Evolutionary conservation across 2,888 invertebrate genomes (phyloP).

Genomic region (Dolichomitus sp.): DNA sequence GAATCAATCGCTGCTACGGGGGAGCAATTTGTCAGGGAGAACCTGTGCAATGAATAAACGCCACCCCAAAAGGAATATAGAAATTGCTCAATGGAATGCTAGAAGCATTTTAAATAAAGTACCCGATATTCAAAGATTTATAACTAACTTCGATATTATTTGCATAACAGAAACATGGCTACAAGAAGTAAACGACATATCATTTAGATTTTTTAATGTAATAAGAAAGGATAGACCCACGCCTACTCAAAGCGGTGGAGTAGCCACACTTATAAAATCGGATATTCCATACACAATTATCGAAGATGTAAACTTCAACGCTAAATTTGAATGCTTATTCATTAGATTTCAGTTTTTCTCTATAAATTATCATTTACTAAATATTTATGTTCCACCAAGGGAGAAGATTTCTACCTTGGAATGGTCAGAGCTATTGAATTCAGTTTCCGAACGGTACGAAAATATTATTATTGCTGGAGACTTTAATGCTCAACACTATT

Average conservation of each 20-base stretch:
- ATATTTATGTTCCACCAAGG: background rate
- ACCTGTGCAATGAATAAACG: background rate
- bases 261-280: background rate
- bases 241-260: background rate
- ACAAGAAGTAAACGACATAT: too few species aligned
- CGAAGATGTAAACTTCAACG: background rate
- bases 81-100: conserved; percentile 5
- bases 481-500: background rate
- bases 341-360: conserved; percentile 3
- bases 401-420: background rate
- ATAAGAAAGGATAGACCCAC: conserved; percentile 1
- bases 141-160: too few species aligned
- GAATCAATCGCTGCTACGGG: background rate
- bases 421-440: background rate
- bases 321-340: conserved; percentile 11
- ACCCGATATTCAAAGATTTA: background rate
- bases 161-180: too few species aligned
- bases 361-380: conserved; percentile 2
- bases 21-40: background rate
- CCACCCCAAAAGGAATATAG: background rate
- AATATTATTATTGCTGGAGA: too few species aligned
- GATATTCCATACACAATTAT: conserved; percentile 7
- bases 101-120: background rate
- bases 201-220: too few species aligned
- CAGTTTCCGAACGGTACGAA: background rate